Evolutionary conservation across 2,113 vertebrate genomes (phyloP), one percentile per base, ranked within the genome.

Genomic region (Otocyon megalotis): DNA sequence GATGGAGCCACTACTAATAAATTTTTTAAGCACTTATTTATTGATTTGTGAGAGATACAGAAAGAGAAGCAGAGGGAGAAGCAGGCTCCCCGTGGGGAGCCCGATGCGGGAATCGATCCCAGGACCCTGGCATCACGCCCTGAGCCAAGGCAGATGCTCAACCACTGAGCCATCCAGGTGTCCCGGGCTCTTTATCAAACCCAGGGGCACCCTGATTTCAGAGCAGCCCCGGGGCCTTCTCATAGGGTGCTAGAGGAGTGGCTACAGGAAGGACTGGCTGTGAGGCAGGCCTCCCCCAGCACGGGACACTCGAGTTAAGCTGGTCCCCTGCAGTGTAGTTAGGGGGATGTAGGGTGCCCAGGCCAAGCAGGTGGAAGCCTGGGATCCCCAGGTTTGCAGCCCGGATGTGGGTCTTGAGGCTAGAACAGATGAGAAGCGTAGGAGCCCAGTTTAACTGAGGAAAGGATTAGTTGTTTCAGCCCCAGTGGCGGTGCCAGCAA

Each of bases 381-480:
- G 9, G 28, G 30, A 2, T 74, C 53, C 56, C 60, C 16, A 7
- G 35, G 22, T 72, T 86, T n/a, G 6, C 67, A 37, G 69, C 72
- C 60, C 1, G 48, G 63, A 12, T 2, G 35, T 43, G n/a, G 30
- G 58, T 58, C 82, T 88, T n/a, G 43, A 67, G 54, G 37, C 35
- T 63, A 76, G 76, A 35, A 13, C 32, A 22, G 88, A 63, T 72
- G 74, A 43, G 37, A 43, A 43, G 37, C 4, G 37, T 43, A 95
- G 84, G 67, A 80, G 92, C 53, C 50, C 32, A 1, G 71, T 72
- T 80, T 81, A 95, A 93, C 22, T 60, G 92, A 88, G 58, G 20
- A 62, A 88, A 95, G 90, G 77, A 85, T 93, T 87, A 37, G 43
- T 65, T 28, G 56, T 53, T 91, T 94, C 50, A 63, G 94, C 76